phyloP scores from a whole-genome alignment of 2,888 invertebrate genomes.

The Nymphalis urticae region DNA sequence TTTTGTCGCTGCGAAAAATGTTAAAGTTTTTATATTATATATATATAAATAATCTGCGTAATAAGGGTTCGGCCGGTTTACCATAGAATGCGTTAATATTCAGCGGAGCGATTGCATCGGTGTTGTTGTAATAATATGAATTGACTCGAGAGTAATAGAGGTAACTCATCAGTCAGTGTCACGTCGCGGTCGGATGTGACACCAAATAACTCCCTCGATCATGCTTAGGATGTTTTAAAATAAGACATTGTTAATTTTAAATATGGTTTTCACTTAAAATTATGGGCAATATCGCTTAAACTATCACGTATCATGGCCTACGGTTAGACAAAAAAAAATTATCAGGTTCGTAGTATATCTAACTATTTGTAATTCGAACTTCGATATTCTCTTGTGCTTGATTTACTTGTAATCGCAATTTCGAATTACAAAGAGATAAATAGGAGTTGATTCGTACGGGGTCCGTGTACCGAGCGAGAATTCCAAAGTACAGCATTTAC shows the following conservation, averaged over 20 bases:
- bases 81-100: neutral
- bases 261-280: slow-evolving; percentile 33
- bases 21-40: slow-evolving; percentile 14
- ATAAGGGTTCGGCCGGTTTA: slow-evolving; percentile 7
- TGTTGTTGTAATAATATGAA: slow-evolving; percentile 12
- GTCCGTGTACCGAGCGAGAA: slow-evolving; percentile 3
- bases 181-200: slow-evolving; percentile 28
- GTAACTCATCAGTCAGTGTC: slow-evolving; percentile 22
- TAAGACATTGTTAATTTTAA: slow-evolving; percentile 27
- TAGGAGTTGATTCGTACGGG: slow-evolving; percentile 22
- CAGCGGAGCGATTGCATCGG: slow-evolving; percentile 16
- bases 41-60: neutral
- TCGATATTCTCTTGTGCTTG: slow-evolving; percentile 22
- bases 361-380: slow-evolving; percentile 29
- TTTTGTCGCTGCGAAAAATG: slow-evolving; percentile 12
- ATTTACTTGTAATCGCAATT: slow-evolving; percentile 41
- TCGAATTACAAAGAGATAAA: slow-evolving; percentile 31
- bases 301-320: slow-evolving; percentile 45
- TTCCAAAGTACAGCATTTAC: slow-evolving; percentile 3
- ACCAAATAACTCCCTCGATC: slow-evolving; percentile 43
- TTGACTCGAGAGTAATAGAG: slow-evolving; percentile 1
- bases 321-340: slow-evolving; percentile 25
- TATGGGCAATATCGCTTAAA: slow-evolving; percentile 48
- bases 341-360: slow-evolving; percentile 18
- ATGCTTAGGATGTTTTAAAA: slow-evolving; percentile 52